These are phyloP conservation scores for Scelioninae gen. 1 DNA, from an alignment of 2,888 invertebrate species.

Conservation along the genomic window DNA sequence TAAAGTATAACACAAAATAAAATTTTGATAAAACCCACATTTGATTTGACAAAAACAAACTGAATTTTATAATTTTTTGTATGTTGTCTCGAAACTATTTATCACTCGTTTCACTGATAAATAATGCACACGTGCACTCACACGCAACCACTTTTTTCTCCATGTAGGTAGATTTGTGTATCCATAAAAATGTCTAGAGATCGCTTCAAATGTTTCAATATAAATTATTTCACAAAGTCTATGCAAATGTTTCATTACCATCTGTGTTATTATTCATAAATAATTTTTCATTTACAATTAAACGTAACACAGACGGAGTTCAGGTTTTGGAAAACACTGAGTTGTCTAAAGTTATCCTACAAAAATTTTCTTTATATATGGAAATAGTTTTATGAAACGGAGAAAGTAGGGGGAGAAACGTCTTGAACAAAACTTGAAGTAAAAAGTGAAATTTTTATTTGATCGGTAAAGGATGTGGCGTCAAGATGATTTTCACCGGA, in stretches of 20 bases:
- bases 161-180: constrained; percentile 24
- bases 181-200: constrained; percentile 50
- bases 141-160: constrained; percentile 31
- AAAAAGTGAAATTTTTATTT: constrained; percentile 81
- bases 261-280: constrained; percentile 13
- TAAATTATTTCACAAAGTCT: constrained; percentile 42
- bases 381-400: constrained; percentile 67
- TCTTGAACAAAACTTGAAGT: constrained; percentile 71
- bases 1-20: constrained; percentile 1
- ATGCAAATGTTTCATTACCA: constrained; percentile 52
- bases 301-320: background rate
- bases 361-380: constrained; percentile 74
- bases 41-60: constrained; percentile 11
- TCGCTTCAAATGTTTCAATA: constrained; percentile 46
- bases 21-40: constrained; percentile 6
- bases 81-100: constrained; percentile 49
- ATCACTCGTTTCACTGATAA: constrained; percentile 42
- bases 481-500: constrained; percentile 39
- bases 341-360: no score
- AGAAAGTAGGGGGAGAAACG: constrained; percentile 70
- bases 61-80: constrained; percentile 33
- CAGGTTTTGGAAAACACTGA: constrained; percentile 33
- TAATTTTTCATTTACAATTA: constrained; percentile 7
- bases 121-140: constrained; percentile 36
- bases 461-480: constrained; percentile 65